Base-by-base conservation (phyloP, 1,140 invertebrate species). In the Pachypsylla venusta region DNA sequence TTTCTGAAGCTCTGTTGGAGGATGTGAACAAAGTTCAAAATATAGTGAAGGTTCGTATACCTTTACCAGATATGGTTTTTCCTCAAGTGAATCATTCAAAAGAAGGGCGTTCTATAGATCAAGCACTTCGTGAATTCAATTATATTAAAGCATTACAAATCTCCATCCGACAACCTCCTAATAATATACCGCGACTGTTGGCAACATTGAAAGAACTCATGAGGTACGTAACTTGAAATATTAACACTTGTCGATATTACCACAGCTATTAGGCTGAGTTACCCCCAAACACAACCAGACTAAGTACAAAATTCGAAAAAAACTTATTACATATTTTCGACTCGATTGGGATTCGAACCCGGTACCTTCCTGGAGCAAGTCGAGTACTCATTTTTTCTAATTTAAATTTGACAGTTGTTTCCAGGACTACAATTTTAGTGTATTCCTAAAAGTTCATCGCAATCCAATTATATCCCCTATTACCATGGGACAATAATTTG, bases 201-300 rank as follows among this genome's bases (percentile, higher is more conserved):
- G 78, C 81, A 55, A 72, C 94, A 2, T 76, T 94, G 61, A 85
- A 89, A 70, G 92, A 97, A 73, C 71, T 96, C 28, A 81, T 86
- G 14, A 78, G 73, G 70, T 70, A 60, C 59, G 53, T 59, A 19
- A 26, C 0, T 62, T 59, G 7, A 24, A 14, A n/a, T n/a, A n/a
- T n/a, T n/a, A n/a, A n/a, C n/a, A n/a, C n/a, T n/a, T n/a, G n/a
- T n/a, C n/a, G n/a, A 24, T 25, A 58, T 57, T 24, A 24, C n/a
- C 42, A n/a, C 14, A 54, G n/a, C 10, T 57, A 13, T 27, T 13
- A 58, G 28, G 54, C 16, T 59, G 20, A 10, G 19, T 30, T 57
- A 22, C 54, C 48, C 53, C 19, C n/a, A n/a, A n/a, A n/a, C n/a
- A n/a, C n/a, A n/a, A n/a, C n/a, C n/a, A n/a, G n/a, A n/a, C n/a